A percentile compares a stretch with the other conserved stretches of the same genome.
Evolutionary conservation across 2,888 invertebrate genomes (phyloP).

Genomic region (Oscheius myriophilus): DNA sequence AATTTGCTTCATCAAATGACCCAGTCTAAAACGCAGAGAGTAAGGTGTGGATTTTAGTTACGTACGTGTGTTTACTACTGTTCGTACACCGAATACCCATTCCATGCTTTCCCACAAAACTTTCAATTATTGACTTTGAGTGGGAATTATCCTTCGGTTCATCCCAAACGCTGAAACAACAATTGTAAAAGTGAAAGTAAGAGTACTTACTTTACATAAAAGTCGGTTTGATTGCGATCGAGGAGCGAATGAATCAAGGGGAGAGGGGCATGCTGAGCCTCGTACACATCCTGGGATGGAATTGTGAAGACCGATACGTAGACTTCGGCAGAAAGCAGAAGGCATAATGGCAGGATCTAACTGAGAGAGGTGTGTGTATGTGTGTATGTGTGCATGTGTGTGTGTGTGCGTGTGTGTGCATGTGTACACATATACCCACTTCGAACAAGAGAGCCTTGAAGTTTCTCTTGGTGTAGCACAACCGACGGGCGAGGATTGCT

Average conservation of each 20-base stretch:
- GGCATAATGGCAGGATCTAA: conserved; percentile 49
- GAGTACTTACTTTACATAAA: conserved; percentile 50
- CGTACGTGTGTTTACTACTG: no score
- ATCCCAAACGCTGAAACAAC: conserved; percentile 45
- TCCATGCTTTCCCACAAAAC: no score
- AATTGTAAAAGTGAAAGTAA: not conserved
- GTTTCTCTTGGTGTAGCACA: conserved; percentile 54
- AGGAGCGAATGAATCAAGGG: conserved; percentile 44
- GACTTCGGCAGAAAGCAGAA: conserved; percentile 57
- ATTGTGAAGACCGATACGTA: conserved; percentile 45
- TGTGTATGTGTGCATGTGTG: no score
- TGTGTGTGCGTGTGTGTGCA: not conserved
- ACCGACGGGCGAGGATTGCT: conserved; percentile 58
- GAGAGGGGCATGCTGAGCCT: conserved; percentile 47
- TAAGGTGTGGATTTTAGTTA: no score
- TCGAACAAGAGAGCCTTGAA: conserved; percentile 51
- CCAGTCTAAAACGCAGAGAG: no score
- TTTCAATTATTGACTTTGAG: no score
- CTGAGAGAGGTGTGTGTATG: no score
- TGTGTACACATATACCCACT: conserved; percentile 20
- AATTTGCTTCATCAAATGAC: no score
- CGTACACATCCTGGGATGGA: conserved; percentile 7
- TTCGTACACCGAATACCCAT: no score
- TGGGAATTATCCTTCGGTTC: not conserved
- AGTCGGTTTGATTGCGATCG: conserved; percentile 56